A percentile compares a stretch with the other conserved stretches of the same genome.
Conservation (phyloP, 37 sponge, comb jelly and placozoan species). For the Corticium candelabrum region DNA sequence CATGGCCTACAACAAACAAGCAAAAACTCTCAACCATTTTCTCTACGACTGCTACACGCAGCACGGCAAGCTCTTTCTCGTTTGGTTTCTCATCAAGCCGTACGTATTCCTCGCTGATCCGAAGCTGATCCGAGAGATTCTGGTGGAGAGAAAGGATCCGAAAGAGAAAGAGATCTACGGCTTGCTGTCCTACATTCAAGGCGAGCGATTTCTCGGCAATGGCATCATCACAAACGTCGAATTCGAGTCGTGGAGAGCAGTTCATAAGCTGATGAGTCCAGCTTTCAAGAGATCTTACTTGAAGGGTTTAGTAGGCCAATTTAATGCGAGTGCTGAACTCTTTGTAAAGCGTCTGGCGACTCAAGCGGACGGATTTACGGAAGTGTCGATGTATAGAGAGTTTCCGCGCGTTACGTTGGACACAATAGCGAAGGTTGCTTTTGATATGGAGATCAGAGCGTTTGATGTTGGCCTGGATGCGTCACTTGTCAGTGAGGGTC, state of each 20-base stretch:
- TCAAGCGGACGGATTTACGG: neutral
- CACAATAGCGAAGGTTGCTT: neutral
- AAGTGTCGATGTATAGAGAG: neutral
- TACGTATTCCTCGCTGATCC: slow-evolving; percentile 1
- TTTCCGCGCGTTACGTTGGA: neutral
- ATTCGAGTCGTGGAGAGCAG: slow-evolving; percentile 7
- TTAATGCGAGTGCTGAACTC: neutral
- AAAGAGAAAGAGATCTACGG: neutral
- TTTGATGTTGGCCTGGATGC: slow-evolving; percentile 2
- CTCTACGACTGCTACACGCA: neutral
- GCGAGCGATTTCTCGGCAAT: slow-evolving; percentile 11
- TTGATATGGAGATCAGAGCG: neutral
- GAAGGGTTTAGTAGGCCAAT: neutral
- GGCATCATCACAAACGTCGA: slow-evolving; percentile 8
- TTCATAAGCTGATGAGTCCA: neutral
- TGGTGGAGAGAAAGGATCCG: neutral
- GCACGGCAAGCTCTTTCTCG: neutral
- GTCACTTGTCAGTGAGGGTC: neutral
- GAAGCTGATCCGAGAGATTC: neutral
- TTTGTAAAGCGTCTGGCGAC: neutral
- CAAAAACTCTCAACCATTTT: neutral
- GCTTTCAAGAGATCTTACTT: slow-evolving; percentile 13
- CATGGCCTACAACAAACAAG: neutral
- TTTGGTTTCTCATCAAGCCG: slow-evolving; percentile 5
- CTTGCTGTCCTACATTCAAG: neutral